Evolutionary conservation across 2,113 vertebrate genomes (phyloP).

Genomic region (Platysteira castanea): DNA sequence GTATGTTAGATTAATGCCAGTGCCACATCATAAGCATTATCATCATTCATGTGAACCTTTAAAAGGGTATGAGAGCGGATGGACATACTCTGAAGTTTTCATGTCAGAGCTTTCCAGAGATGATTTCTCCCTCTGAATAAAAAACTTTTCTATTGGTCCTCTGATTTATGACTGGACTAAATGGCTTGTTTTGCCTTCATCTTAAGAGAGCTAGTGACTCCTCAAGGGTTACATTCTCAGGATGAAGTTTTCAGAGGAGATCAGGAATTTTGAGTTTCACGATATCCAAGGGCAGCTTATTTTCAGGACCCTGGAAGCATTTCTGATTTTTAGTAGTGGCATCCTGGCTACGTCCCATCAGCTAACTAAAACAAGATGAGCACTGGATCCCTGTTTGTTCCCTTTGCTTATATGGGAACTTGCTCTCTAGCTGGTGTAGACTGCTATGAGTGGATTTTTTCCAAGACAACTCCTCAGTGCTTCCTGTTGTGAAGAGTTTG

Average conservation of each 20-base stretch:
- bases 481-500: background rate
- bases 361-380: background rate
- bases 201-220: background rate
- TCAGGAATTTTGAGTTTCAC: background rate
- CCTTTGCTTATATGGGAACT: background rate
- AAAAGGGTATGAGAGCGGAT: background rate
- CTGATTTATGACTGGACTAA: background rate
- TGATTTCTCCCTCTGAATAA: background rate
- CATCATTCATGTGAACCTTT: background rate
- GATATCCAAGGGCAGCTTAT: background rate
- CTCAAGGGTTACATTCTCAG: background rate
- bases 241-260: background rate
- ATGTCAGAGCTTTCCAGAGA: background rate
- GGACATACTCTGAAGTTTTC: background rate
- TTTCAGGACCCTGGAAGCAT: background rate
- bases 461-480: background rate
- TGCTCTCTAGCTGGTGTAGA: background rate
- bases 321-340: background rate
- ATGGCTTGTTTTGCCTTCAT: background rate
- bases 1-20: background rate
- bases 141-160: background rate
- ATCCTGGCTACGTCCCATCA: background rate
- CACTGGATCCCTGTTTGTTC: background rate
- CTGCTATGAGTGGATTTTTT: background rate
- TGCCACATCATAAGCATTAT: background rate